Evolutionary conservation across 2,888 invertebrate species (phyloP).

Genomic region (Drosophila nr. perissopoda): DNA sequence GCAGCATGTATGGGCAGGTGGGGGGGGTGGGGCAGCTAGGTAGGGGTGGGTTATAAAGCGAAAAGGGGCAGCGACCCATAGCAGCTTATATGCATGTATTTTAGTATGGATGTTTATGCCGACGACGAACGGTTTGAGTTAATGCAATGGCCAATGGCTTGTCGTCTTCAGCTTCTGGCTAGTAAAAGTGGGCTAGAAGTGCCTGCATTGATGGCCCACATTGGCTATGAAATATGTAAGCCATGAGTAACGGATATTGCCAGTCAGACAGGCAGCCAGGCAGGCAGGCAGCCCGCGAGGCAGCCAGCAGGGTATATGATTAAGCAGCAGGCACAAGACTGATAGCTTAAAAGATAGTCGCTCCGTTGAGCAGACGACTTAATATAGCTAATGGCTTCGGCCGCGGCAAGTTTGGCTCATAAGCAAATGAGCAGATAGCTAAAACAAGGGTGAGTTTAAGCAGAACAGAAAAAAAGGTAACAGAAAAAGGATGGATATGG

Average conservation of each 20-base stretch:
- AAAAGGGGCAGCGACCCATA: conserved; percentile 2
- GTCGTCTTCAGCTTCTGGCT: conserved; percentile 36
- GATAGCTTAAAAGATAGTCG: conserved; percentile 13
- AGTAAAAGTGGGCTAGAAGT: conserved; percentile 56
- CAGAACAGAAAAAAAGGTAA: background rate
- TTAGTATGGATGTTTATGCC: conserved; percentile 60
- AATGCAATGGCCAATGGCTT: conserved; percentile 65
- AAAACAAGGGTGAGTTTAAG: background rate
- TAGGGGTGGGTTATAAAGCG: background rate
- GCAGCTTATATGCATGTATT: conserved; percentile 42
- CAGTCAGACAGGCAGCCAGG: background rate
- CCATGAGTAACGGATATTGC: conserved; percentile 35
- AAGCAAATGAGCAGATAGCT: conserved; percentile 39
- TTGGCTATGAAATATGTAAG: conserved; percentile 47
- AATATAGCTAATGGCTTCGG: conserved; percentile 47
- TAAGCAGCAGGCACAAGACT: conserved; percentile 24
- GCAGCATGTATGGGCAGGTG: background rate
- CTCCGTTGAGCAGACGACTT: conserved; percentile 16
- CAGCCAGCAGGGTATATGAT: conserved; percentile 26
- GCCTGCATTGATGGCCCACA: conserved; percentile 42
- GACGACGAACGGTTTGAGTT: conserved; percentile 57
- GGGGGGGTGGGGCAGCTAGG: background rate
- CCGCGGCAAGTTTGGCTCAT: conserved; percentile 25
- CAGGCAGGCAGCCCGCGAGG: background rate
- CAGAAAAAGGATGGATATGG: background rate